Evolutionary conservation across 2,113 vertebrate species (phyloP).

Genomic region (Psophia crepitans): DNA sequence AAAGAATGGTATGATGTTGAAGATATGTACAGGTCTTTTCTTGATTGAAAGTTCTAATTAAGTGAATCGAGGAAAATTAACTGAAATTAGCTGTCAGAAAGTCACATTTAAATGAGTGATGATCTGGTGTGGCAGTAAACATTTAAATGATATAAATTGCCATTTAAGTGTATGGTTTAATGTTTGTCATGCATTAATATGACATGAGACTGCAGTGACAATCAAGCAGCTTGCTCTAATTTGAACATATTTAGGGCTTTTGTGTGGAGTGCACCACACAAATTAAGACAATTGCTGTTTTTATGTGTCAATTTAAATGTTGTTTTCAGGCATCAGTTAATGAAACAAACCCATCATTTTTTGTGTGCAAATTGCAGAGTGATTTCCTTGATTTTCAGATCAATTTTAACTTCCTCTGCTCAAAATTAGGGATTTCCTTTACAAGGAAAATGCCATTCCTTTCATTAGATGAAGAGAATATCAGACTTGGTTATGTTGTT

Average conservation of each 20-base stretch:
- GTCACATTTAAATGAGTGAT: conserved; percentile 99
- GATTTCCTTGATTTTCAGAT: conserved; percentile 54
- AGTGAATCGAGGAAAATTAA: conserved; percentile 93
- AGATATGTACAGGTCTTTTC: conserved; percentile 74
- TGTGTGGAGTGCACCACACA: conserved; percentile 90
- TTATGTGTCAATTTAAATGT: conserved; percentile 92
- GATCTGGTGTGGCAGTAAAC: conserved; percentile 89
- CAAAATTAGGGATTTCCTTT: conserved; percentile 62
- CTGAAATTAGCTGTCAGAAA: conserved; percentile 99
- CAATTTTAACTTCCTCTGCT: conserved; percentile 57
- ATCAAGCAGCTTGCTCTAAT: conserved; percentile 99
- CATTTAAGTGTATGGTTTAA: conserved; percentile 99
- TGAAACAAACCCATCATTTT: conserved; percentile 83
- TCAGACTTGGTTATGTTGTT: neutral
- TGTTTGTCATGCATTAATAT: conserved; percentile 99
- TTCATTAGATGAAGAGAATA: conserved; percentile 6
- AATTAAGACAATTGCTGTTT: conserved; percentile 98
- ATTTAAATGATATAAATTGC: conserved; percentile 99
- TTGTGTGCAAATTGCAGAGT: conserved; percentile 56
- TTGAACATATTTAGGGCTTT: conserved; percentile 96
- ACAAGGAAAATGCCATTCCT: neutral
- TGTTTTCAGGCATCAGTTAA: conserved; percentile 81
- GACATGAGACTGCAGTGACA: conserved; percentile 96
- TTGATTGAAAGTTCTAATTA: conserved; percentile 99
- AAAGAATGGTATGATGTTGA: conserved; percentile 68